A percentile compares a stretch with the other conserved stretches of the same genome.
Conservation (phyloP, 2,888 invertebrate species). For the Meteorus cinctellus region DNA sequence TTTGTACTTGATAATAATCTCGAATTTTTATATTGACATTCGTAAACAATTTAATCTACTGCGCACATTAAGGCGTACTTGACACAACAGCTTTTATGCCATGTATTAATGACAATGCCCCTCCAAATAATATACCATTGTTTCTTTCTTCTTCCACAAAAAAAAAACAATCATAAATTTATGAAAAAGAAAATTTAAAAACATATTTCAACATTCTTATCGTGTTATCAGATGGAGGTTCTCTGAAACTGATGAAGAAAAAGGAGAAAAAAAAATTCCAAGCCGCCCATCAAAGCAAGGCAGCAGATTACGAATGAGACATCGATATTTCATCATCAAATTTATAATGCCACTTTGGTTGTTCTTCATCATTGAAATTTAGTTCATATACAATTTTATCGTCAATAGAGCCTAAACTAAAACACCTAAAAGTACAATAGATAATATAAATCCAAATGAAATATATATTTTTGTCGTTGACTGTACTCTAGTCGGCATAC, state of each 20-base stretch:
- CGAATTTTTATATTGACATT: neutral
- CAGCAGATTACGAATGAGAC: too few species aligned
- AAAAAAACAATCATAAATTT: neutral
- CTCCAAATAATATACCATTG: neutral
- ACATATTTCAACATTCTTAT: neutral
- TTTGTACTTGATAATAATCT: neutral
- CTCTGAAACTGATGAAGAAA: neutral
- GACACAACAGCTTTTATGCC: neutral
- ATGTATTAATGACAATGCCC: neutral
- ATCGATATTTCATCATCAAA: too few species aligned
- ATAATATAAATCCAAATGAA: slow-evolving; percentile 1
- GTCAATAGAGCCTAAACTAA: neutral
- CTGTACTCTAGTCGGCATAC: slow-evolving; percentile 67
- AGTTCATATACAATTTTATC: neutral
- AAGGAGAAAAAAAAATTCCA: neutral
- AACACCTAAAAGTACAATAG: neutral
- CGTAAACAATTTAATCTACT: neutral
- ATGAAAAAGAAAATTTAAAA: neutral
- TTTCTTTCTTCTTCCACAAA: neutral
- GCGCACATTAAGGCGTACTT: neutral
- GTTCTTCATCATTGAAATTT: too few species aligned
- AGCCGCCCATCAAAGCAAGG: neutral
- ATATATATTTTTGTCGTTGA: slow-evolving; percentile 60
- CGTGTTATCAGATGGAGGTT: neutral
- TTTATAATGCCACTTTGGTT: too few species aligned